Percentiles rank a stretch among this genome's conserved stretches.
These are phyloP conservation scores for Oreortyx pictus DNA, from an alignment of 2,797 vertebrate genomes.

Conservation along the genomic window DNA sequence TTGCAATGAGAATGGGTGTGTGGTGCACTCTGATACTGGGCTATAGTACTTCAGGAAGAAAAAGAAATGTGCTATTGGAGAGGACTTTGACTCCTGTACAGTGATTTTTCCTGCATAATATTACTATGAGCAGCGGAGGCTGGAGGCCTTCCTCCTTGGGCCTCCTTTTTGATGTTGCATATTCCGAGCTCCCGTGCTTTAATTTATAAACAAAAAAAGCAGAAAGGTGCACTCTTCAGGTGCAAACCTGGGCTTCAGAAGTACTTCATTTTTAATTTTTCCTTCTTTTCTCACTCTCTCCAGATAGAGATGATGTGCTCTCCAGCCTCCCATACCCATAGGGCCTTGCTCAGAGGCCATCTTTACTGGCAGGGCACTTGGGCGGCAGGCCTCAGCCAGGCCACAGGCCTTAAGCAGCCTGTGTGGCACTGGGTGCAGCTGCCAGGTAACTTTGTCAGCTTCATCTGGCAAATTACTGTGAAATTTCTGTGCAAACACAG, in stretches of 20 bases:
- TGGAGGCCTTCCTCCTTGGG: neutral
- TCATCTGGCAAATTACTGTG: neutral
- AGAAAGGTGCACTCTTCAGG: neutral
- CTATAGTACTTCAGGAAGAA: neutral
- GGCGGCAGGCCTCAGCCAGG: fast-evolving
- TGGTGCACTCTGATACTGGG: fast-evolving
- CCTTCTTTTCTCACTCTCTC: neutral
- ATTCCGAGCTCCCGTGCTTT: neutral
- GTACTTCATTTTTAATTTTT: neutral
- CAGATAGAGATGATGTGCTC: neutral
- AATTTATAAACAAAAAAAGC: neutral
- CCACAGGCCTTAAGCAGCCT: fast-evolving
- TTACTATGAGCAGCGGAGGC: neutral
- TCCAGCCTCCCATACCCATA: neutral
- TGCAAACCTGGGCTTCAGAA: neutral
- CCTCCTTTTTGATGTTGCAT: neutral
- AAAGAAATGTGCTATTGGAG: neutral
- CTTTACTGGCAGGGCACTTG: fast-evolving
- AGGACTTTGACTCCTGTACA: neutral
- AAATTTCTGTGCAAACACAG: neutral
- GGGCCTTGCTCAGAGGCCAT: neutral
- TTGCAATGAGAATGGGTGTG: fast-evolving
- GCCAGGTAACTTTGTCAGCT: neutral
- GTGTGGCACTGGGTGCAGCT: neutral
- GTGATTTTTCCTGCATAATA: neutral